Evolutionary conservation across 2,797 vertebrate genomes (phyloP).

Genomic region (Prionace glauca): DNA sequence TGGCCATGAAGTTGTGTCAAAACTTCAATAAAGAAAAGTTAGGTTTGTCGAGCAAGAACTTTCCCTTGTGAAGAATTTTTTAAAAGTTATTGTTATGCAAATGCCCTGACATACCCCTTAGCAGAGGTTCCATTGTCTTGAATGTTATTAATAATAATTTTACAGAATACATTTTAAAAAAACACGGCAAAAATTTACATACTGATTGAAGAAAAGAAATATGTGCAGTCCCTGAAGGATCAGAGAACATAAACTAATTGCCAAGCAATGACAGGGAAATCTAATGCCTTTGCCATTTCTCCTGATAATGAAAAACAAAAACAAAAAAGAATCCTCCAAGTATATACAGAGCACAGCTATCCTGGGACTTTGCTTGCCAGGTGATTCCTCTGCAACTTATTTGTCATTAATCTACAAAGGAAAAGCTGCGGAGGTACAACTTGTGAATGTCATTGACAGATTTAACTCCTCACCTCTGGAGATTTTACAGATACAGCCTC

Average conservation of each 20-base stretch:
- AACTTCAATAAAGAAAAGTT: not conserved
- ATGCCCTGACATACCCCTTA: not conserved
- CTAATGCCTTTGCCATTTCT: not conserved
- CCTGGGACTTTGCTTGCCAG: not conserved
- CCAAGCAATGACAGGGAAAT: conserved; percentile 25
- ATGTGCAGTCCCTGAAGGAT: not conserved
- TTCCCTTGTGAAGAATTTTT: not conserved
- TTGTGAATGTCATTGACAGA: not conserved
- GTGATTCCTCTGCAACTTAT: conserved; percentile 22
- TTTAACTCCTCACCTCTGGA: not conserved
- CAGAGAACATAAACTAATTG: conserved; percentile 7
- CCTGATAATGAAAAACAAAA: conserved; percentile 21
- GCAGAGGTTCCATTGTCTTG: not conserved
- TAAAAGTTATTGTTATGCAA: not conserved
- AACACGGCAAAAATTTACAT: conserved; percentile 14
- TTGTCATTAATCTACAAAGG: not conserved
- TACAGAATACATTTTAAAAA: not conserved
- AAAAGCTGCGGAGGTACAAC: not conserved
- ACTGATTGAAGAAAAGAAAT: conserved; percentile 17
- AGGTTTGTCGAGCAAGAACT: not conserved
- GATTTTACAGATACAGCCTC: not conserved
- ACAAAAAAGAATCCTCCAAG: not conserved
- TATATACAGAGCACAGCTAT: not conserved
- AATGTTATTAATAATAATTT: not conserved
- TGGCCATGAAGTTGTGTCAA: not conserved